Evolutionary conservation across 2,797 vertebrate species (phyloP).

Genomic region (Corythornis leucogaster): DNA sequence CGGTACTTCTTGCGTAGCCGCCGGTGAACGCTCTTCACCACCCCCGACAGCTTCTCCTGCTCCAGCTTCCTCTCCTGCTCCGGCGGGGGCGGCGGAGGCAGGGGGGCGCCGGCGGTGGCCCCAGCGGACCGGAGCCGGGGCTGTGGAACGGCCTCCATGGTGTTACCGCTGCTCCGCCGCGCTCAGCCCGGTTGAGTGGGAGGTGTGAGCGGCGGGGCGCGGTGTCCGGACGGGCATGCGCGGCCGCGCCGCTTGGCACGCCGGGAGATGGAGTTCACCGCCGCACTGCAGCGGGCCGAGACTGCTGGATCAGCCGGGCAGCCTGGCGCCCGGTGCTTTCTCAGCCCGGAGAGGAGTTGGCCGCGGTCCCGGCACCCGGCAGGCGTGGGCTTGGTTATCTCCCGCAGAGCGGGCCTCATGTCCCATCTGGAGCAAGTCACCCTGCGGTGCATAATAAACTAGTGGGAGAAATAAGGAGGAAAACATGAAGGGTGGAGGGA

Average conservation of each 20-base stretch:
- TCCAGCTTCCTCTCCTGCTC: constrained; percentile 81
- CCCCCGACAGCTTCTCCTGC: constrained; percentile 94
- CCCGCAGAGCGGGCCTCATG: accelerated
- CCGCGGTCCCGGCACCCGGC: accelerated
- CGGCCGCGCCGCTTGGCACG: neutral
- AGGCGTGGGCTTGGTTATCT: accelerated
- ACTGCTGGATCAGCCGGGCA: too few species aligned
- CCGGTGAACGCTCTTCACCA: constrained; percentile 94
- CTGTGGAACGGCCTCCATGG: constrained; percentile 81
- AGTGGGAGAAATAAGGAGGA: accelerated
- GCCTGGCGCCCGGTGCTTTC: too few species aligned
- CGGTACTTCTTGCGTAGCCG: constrained; percentile 96
- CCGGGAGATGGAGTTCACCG: constrained; percentile 3
- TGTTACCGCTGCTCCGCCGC: constrained; percentile 52
- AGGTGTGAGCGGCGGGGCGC: neutral
- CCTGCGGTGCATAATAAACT: accelerated
- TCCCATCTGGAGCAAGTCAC: accelerated
- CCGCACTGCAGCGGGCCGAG: neutral
- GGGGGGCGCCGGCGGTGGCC: constrained; percentile 38
- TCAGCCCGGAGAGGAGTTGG: too few species aligned
- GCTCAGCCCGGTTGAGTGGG: neutral
- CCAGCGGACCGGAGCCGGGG: constrained; percentile 56
- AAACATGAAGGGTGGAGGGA: neutral
- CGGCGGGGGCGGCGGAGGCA: neutral
- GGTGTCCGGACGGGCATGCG: neutral